Conservation (phyloP, 2,888 invertebrate species). For the Limnephilus auricula region DNA sequence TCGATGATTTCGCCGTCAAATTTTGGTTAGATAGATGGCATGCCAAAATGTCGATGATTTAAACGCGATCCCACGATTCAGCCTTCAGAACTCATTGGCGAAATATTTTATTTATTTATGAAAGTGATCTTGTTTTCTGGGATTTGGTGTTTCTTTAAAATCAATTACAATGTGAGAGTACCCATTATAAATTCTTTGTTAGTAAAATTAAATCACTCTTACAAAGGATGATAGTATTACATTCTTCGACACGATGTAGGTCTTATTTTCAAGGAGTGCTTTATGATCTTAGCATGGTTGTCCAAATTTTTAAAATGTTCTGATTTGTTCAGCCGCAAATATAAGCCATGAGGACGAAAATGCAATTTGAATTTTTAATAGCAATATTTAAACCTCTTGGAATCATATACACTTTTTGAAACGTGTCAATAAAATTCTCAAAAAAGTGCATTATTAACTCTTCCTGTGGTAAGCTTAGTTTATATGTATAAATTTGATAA, state of each 20-base stretch:
- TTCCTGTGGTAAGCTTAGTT: too few species aligned
- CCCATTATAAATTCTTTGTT: background rate
- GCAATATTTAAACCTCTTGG: too few species aligned
- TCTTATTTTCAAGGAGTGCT: too few species aligned
- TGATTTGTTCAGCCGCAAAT: too few species aligned
- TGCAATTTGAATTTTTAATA: too few species aligned
- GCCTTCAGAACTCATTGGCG: background rate
- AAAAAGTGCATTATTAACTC: too few species aligned
- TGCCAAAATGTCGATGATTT: slow-evolving; percentile 54
- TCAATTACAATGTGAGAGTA: background rate
- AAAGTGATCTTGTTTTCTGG: background rate
- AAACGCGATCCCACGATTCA: background rate
- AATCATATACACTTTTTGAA: too few species aligned
- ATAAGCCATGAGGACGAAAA: too few species aligned
- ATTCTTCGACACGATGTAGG: background rate
- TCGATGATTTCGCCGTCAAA: slow-evolving; percentile 53
- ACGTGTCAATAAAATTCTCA: too few species aligned
- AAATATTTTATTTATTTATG: background rate
- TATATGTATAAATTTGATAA: too few species aligned
- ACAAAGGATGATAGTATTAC: background rate
- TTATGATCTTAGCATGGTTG: too few species aligned
- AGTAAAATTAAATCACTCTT: background rate
- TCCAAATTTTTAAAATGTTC: too few species aligned
- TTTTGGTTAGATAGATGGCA: slow-evolving; percentile 57
- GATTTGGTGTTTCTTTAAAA: background rate